These are phyloP conservation scores for Chaetops frenatus DNA, from an alignment of 2,113 vertebrate species.

Conservation along the genomic window DNA sequence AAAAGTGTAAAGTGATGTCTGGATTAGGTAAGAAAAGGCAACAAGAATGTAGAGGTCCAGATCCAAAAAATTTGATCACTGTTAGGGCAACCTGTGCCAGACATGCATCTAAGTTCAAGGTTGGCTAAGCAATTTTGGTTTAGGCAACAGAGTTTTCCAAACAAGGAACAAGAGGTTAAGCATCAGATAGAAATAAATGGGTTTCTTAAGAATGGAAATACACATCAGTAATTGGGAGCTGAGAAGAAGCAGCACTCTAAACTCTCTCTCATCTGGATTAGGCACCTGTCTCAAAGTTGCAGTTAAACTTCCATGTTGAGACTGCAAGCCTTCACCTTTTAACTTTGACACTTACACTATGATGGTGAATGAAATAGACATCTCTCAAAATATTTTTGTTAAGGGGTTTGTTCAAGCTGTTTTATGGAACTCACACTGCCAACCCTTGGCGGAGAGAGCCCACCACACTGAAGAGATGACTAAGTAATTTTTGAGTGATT, in stretches of 20 bases:
- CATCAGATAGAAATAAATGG: neutral
- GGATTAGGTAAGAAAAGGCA: neutral
- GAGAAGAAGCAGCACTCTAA: neutral
- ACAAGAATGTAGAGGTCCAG: neutral
- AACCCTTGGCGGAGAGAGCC: neutral
- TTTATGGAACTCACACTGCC: neutral
- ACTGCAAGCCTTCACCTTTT: neutral
- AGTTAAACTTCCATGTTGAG: neutral
- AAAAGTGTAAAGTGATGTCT: neutral
- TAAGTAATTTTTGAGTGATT: neutral
- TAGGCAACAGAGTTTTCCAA: neutral
- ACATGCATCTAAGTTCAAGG: neutral
- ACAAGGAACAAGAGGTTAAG: neutral
- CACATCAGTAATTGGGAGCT: neutral
- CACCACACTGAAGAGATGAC: accelerated
- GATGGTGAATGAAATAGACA: neutral
- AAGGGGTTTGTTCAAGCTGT: neutral
- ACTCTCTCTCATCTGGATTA: neutral
- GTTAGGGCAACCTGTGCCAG: neutral
- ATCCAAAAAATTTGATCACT: neutral
- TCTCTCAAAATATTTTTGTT: neutral
- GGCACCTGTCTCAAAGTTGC: neutral
- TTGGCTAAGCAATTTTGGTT: neutral
- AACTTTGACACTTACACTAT: neutral
- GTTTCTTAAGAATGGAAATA: neutral